A percentile compares a stretch with the other conserved stretches of the same genome.
Evolutionary conservation across 2,888 invertebrate species (phyloP).

Genomic region (Ptychoptera albimana): DNA sequence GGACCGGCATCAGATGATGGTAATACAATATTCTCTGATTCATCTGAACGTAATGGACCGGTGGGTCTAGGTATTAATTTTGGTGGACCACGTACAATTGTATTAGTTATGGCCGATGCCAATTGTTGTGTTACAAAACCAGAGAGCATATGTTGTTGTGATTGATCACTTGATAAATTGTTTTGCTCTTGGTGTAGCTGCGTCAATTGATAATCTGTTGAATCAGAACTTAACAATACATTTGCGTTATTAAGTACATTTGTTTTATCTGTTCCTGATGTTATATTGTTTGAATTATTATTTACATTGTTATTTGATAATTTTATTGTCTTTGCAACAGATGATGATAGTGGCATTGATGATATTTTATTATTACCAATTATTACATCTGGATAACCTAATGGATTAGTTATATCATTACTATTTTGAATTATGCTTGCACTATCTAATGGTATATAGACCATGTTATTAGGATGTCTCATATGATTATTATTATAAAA

Average conservation of each 20-base stretch:
- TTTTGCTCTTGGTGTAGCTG: background rate
- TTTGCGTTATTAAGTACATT: no score
- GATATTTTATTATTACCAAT: slow-evolving; percentile 8
- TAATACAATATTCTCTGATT: slow-evolving; percentile 26
- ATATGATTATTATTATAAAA: background rate
- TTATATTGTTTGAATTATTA: background rate
- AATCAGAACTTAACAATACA: no score
- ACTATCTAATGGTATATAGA: slow-evolving; percentile 24
- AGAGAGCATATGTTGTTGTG: slow-evolving; percentile 30
- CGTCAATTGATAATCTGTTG: background rate
- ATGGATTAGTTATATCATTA: slow-evolving; percentile 10
- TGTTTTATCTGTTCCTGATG: background rate
- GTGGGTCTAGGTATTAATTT: slow-evolving; percentile 32
- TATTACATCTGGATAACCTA: background rate
- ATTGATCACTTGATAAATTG: slow-evolving; percentile 11
- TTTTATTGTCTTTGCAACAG: slow-evolving; percentile 18
- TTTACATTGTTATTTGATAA: background rate
- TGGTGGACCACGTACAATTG: slow-evolving; percentile 26
- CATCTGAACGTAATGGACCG: slow-evolving; percentile 29
- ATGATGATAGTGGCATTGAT: slow-evolving; percentile 23
- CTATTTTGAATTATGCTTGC: slow-evolving; percentile 6
- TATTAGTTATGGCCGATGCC: slow-evolving; percentile 22
- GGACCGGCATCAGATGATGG: slow-evolving; percentile 38
- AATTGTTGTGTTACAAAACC: slow-evolving; percentile 21
- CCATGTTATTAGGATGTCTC: slow-evolving; percentile 24